Percentiles rank a stretch among this genome's conserved stretches.
These are phyloP conservation scores for Caenorhabditis panamensis DNA, from an alignment of 2,888 invertebrate species.

Conservation along the genomic window DNA sequence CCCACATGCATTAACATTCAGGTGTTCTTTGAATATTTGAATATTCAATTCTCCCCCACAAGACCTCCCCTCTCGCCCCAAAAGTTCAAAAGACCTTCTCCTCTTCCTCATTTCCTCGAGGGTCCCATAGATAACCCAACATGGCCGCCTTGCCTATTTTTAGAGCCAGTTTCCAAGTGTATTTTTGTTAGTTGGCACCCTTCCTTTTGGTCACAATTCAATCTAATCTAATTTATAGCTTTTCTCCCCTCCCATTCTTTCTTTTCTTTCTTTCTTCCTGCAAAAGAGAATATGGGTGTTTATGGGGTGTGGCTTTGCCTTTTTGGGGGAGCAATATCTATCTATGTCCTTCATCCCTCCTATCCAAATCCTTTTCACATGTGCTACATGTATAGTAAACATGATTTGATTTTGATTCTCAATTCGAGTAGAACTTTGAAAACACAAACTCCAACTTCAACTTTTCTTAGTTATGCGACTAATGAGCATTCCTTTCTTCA, in stretches of 20 bases:
- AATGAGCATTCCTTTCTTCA: not conserved
- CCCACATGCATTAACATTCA: slow-evolving; percentile 4
- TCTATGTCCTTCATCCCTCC: too few relatives aligned
- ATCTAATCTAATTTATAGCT: slow-evolving; percentile 28
- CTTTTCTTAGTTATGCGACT: too few relatives aligned
- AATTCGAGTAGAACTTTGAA: too few relatives aligned
- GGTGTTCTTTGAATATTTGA: slow-evolving; percentile 17
- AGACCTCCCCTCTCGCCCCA: not conserved
- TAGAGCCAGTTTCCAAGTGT: slow-evolving; percentile 22
- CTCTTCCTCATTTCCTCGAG: slow-evolving; percentile 31
- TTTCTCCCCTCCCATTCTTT: not conserved
- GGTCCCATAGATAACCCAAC: slow-evolving; percentile 56
- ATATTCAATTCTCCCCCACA: slow-evolving; percentile 2
- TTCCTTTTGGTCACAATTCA: slow-evolving; percentile 43
- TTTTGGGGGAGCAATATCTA: too few relatives aligned
- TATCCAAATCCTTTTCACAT: too few relatives aligned
- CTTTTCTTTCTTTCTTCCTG: not conserved
- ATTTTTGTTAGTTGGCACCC: slow-evolving; percentile 46
- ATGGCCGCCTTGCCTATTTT: slow-evolving; percentile 50
- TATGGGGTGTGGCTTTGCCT: not conserved
- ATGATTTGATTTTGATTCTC: not conserved
- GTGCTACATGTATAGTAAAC: not conserved
- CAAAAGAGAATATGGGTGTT: slow-evolving; percentile 23
- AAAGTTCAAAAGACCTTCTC: slow-evolving; percentile 51
- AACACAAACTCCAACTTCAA: slow-evolving; percentile 19